These are phyloP conservation scores for Daubentonia madagascariensis DNA, from an alignment of 2,113 vertebrate genomes.

Conservation along the genomic window DNA sequence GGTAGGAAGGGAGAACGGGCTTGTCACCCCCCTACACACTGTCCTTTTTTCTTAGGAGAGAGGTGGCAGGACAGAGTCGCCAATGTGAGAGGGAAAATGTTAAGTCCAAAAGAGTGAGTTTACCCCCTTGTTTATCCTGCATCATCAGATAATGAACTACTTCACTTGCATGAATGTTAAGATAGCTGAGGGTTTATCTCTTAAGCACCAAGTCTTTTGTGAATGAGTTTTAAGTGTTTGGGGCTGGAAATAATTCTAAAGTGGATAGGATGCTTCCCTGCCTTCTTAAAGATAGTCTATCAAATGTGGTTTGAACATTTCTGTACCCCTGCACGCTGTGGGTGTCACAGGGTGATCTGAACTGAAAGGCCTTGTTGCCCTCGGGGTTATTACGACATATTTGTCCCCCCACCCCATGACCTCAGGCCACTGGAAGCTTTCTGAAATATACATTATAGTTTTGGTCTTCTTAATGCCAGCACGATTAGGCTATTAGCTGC, in stretches of 20 bases:
- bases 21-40: no score
- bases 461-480: not conserved
- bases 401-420: not conserved
- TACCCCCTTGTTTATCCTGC: not conserved
- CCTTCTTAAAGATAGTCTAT: not conserved
- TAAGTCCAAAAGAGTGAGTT: not conserved
- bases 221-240: not conserved
- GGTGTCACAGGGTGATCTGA: not conserved
- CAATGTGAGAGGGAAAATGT: not conserved
- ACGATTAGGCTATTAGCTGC: not conserved
- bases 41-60: not conserved
- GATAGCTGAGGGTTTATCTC: not conserved
- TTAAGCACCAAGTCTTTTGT: constrained; percentile 16
- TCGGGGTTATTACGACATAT: not conserved
- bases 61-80: not conserved
- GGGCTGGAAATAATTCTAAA: not conserved
- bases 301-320: fast-evolving
- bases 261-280: not conserved
- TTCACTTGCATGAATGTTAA: not conserved
- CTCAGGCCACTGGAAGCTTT: not conserved
- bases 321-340: no score
- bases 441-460: not conserved
- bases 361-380: not conserved
- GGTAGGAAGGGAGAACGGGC: not conserved
- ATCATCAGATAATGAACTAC: not conserved